Evolutionary conservation across 2,797 vertebrate genomes (phyloP), one percentile per base, ranked within the genome.

Genomic region (Lutjanus campechanus): DNA sequence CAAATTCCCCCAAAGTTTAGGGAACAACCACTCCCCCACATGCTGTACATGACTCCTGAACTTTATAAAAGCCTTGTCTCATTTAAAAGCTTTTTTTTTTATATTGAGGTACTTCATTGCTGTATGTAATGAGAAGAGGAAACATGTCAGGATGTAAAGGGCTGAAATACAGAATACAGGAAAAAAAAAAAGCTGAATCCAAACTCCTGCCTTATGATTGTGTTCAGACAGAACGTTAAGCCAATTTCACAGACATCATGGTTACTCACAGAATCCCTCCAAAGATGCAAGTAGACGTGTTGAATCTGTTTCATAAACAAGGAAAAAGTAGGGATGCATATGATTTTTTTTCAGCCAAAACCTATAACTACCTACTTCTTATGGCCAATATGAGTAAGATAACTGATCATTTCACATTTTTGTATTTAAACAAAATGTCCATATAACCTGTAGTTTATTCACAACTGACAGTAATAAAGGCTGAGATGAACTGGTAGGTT

Each of bases 121-220:
- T 75, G 61, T 49, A 5, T 60, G 54, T 16, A 58, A 19, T 47
- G 5, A 12, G 29, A 44, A 61, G 15, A 12, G 54, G 44, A 46
- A 55, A 36, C n/a, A 15, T 19, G 15, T 20, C 8, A 16, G 43
- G 80, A 69, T 41, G 20, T 16, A 70, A 60, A 82, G 85, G 81
- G 81, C 82, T 83, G 60, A 74, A 80, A 51, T 56, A 74, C 69
- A 60, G 74, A 25, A 25, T 25, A 25, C 25, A 71, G 11, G 19
- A 22, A 46, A 20, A 77, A 71, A 71, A 22, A 20, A 46, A 20
- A 77, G 88, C 87, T 85, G 65, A 84, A 82, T 83, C 83, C 83
- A 88, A 90, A 89, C 76, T 90, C 74, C 84, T 86, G 90, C 88
- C 91, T 93, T 84, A 86, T 10, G 69, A 55, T 59, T 16, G 77